Base-by-base conservation (phyloP, 2,113 vertebrate species). In the Prionailurus viverrinus region DNA sequence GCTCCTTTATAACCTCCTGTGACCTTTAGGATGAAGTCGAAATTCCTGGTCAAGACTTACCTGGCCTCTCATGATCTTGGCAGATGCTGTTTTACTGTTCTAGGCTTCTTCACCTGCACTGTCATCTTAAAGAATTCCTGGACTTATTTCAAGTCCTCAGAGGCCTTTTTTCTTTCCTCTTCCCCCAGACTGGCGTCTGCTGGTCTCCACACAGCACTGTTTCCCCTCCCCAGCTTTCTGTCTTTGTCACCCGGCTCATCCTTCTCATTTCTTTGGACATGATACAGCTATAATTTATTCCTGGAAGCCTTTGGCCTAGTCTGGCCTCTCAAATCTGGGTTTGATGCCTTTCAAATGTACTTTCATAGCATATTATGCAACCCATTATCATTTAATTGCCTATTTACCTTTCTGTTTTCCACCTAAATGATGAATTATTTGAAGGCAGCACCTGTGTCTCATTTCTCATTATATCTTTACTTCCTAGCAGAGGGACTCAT, bases 351-450 rank as follows among this genome's bases (percentile, higher is more conserved):
- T 79, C 33, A 83, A 18, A 78, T 90, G 31, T 63, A 36, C 68
- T 86, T 76, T 73, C 21, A 13, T 61, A 45, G 83, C 51, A 48
- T 61, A 8, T 53, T 94, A 48, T 81, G 33, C 36, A 51, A 61
- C 41, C 11, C 11, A 53, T 92, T 89, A 82, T 76, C 69, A 94
- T 69, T 86, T 95, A 88, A 94, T 93, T 94, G 80, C 58, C 83
- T 85, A 12, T 97, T 94, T 80, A 84, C 25, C 74, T 74, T 71
- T 65, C 41, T 88, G 2, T 92, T 96, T 97, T 87, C 84, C 45
- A 76, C 45, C 81, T 87, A 92, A 69, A 81, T 81, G 51, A 94
- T 81, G 65, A 94, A 81, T 93, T 90, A 76, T 88, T 90, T 90
- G 74, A 79, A 92, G 51, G 66, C 2, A 81, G 63, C 88, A 89